A percentile compares a stretch with the other conserved stretches of the same genome.
Evolutionary conservation across 1,140 invertebrate genomes (phyloP).

Genomic region (honey bee (Apis mellifera)): DNA sequence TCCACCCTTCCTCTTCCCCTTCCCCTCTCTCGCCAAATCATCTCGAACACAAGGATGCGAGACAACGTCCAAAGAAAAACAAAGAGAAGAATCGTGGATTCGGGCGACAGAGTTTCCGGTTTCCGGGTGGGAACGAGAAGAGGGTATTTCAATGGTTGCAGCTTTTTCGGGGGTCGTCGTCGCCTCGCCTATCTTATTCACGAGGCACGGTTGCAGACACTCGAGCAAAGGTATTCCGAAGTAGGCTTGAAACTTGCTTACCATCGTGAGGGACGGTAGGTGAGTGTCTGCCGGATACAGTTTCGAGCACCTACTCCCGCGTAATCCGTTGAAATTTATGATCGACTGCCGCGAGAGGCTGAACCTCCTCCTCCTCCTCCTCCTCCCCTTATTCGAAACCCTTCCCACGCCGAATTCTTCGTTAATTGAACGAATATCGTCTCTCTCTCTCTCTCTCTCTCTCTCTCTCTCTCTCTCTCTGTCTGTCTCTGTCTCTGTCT

Average conservation of each 20-base stretch:
- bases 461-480: too few species aligned
- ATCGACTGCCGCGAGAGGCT: constrained; percentile 25
- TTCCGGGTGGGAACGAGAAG: neutral
- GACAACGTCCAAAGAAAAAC: too few species aligned
- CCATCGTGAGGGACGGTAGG: constrained; percentile 22
- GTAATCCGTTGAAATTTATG: constrained; percentile 57
- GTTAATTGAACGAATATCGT: constrained; percentile 26
- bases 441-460: too few species aligned
- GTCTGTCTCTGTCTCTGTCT: too few species aligned
- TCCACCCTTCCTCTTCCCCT: too few species aligned
- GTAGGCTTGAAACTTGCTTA: constrained; percentile 61
- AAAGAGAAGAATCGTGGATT: neutral
- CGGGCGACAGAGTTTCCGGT: neutral
- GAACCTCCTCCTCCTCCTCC: too few species aligned
- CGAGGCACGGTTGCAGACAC: constrained; percentile 12
- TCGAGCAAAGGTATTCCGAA: constrained; percentile 41
- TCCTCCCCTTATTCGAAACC: too few species aligned
- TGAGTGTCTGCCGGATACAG: constrained; percentile 35
- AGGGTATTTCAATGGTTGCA: neutral
- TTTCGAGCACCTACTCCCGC: constrained; percentile 44
- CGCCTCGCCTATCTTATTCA: constrained; percentile 34
- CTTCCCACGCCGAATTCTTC: constrained; percentile 5
- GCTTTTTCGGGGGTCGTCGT: constrained; percentile 1
- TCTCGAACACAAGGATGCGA: too few species aligned
- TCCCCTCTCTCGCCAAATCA: too few species aligned